phyloP scores from a whole-genome alignment of 2,888 invertebrate genomes.

The Trachelus iudaicus region DNA sequence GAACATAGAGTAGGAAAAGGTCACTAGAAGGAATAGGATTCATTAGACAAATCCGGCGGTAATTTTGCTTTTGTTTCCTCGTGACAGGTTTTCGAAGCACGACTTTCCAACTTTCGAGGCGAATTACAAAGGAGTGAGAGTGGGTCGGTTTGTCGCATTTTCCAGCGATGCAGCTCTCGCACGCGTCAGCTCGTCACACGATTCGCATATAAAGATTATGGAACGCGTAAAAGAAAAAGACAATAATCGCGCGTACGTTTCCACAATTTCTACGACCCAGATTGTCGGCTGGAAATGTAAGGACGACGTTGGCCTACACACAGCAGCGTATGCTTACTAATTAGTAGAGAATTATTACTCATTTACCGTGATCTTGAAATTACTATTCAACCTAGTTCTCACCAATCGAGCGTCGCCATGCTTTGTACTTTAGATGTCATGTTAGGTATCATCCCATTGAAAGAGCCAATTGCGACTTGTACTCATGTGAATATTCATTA shows the following conservation, averaged over 20 bases:
- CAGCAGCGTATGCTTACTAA: neutral
- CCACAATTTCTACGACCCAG: conserved; percentile 4
- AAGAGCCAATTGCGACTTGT: neutral
- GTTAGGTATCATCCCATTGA: neutral
- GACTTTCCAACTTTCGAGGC: neutral
- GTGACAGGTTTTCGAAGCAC: neutral
- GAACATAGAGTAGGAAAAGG: neutral
- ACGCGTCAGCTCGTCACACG: neutral
- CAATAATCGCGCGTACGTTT: neutral
- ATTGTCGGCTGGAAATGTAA: neutral
- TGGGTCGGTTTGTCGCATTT: neutral
- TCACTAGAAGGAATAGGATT: neutral
- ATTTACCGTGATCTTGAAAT: conserved; percentile 53
- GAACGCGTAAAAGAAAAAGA: neutral
- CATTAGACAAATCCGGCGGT: neutral
- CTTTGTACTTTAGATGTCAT: neutral
- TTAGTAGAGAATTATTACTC: conserved; percentile 28
- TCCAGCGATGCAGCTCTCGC: conserved; percentile 1
- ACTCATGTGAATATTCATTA: neutral
- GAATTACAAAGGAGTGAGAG: neutral
- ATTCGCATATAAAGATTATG: conserved; percentile 1
- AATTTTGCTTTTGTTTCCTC: neutral
- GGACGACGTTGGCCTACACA: neutral
- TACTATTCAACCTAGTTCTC: conserved; percentile 45
- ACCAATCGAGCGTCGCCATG: conserved; percentile 11